These are phyloP conservation scores for Numenius phaeopus DNA, from an alignment of 2,797 vertebrate species.

Conservation along the genomic window DNA sequence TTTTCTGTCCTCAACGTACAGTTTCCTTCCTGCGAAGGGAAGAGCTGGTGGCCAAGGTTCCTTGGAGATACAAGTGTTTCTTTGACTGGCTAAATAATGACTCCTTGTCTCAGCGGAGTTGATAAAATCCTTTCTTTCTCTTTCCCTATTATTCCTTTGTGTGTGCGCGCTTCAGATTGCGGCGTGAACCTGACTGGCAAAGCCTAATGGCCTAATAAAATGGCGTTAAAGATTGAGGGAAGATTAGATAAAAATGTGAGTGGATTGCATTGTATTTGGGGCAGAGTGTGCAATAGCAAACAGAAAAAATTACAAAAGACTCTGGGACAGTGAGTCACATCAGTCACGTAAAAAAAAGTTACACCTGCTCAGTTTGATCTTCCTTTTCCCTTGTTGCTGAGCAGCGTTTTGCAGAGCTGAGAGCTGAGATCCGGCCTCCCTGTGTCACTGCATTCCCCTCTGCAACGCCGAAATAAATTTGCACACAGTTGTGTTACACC, in stretches of 20 bases:
- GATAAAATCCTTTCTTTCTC: neutral
- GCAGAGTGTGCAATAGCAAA: neutral
- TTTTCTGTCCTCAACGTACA: neutral
- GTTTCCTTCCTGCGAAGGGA: conserved; percentile 37
- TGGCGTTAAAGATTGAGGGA: neutral
- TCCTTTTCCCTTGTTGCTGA: neutral
- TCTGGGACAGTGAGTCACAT: neutral
- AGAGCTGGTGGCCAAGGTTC: neutral
- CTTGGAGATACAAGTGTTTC: neutral
- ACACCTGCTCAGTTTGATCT: neutral
- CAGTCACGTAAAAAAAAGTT: no score
- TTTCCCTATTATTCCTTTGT: neutral
- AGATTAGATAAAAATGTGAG: neutral
- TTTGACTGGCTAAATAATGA: conserved; percentile 12
- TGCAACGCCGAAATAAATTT: neutral
- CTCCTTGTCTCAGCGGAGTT: neutral
- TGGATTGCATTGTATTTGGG: neutral
- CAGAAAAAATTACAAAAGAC: neutral
- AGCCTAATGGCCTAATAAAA: neutral
- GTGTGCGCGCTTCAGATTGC: neutral
- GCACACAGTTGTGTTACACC: neutral
- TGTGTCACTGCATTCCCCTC: neutral
- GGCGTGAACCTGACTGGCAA: neutral
- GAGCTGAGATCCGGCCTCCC: neutral
- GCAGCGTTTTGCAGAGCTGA: neutral